A percentile compares a stretch with the other conserved stretches of the same genome.
phyloP scores from a whole-genome alignment of 2,797 vertebrate genomes.

The Clarias fuscus region DNA sequence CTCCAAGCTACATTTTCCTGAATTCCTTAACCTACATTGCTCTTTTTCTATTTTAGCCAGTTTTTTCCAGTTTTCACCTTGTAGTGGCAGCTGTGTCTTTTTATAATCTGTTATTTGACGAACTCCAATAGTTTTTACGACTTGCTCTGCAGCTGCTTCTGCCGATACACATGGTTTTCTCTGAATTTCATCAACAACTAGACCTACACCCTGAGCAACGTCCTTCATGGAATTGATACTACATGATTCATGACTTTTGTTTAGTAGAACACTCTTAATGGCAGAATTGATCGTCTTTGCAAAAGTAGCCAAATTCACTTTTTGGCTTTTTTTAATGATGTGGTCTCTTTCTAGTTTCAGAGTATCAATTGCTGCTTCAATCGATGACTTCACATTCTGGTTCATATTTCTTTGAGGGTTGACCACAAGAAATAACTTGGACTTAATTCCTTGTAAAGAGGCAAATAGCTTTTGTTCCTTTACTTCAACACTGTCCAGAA shows the following conservation, averaged over 20 bases:
- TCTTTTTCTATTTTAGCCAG: conserved; percentile 12
- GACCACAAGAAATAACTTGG: background rate
- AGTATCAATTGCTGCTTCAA: conserved; percentile 50
- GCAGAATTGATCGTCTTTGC: conserved; percentile 51
- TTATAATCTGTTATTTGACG: conserved; percentile 13
- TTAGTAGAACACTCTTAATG: conserved; percentile 30
- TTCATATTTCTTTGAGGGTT: conserved; percentile 2
- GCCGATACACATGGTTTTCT: background rate
- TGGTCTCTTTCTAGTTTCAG: conserved; percentile 53
- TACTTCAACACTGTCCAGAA: conserved; percentile 26
- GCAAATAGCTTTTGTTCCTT: background rate
- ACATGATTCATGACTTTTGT: conserved; percentile 23
- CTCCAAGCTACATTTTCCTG: background rate
- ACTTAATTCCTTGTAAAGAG: background rate
- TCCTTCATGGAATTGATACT: conserved; percentile 47
- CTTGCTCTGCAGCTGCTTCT: background rate
- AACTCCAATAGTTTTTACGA: background rate
- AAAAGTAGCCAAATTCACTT: conserved; percentile 18
- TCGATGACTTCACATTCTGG: conserved; percentile 42
- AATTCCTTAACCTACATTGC: conserved; percentile 4
- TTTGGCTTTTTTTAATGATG: conserved; percentile 55
- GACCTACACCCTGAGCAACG: background rate
- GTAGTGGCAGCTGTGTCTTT: background rate
- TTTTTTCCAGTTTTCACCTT: conserved; percentile 15
- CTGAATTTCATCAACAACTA: conserved; percentile 6